Evolutionary conservation across 2,113 vertebrate species (phyloP), one percentile per base, ranked within the genome.

Genomic region (Phyllopteryx taeniolatus): DNA sequence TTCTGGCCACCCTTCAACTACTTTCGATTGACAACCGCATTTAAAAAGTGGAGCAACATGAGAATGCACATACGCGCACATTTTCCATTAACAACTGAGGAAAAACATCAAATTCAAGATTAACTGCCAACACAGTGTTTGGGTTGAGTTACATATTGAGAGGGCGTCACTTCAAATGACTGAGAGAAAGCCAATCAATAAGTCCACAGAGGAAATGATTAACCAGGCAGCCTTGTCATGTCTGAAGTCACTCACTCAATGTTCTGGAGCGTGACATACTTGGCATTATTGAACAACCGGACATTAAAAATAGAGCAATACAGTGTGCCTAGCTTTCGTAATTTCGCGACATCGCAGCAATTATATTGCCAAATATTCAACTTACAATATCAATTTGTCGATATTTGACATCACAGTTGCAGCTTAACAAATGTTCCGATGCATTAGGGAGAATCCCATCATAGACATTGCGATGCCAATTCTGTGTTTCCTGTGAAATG

Each of bases 151-250:
- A 68, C 68, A 64, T 62, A 72, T 46, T 74, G 43, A 70, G 49
- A 27, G 5, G 33, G 15, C 2, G n/a, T 51, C 20, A 33, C n/a
- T 33, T 53, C 1, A 13, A 66, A 71, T 8, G 60, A 22, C 6
- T 73, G n/a, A 67, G 19, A 42, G 67, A 75, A 56, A 22, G 39
- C 11, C 31, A 61, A 72, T 27, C 59, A 72, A 65, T 60, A 20
- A 51, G 68, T 65, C 11, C 3, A 4, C 33, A 71, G 49, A 63
- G 63, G 64, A 72, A 81, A 84, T 86, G 9, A 86, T 85, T 81
- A 83, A 85, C 78, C 31, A 1, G 53, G 62, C 31, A 13, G 74
- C 70, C 35, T 2, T 3, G 22, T 76, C 31, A 60, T 15, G 33
- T 73, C 49, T 67, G 61, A 54, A 22, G 62, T 20, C 33, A 74